Base-by-base conservation (phyloP, 2,888 invertebrate genomes). In the Invenusta paracnida region DNA sequence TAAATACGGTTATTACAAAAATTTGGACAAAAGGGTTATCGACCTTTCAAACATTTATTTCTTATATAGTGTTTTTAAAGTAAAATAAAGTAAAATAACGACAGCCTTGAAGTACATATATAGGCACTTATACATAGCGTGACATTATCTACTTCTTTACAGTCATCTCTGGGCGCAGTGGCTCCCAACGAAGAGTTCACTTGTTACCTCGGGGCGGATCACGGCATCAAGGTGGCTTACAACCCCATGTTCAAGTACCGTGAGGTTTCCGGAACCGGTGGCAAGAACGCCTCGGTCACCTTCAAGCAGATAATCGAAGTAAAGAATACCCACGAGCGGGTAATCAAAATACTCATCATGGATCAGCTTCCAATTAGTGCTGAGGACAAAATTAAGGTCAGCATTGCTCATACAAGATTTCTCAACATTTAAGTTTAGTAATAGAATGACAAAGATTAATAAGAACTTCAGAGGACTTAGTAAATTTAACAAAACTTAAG, bases 341-440 rank as follows among this genome's bases (percentile, higher is more conserved):
- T 88, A 5, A 89, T 91, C 25, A 89, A 89, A 29, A 88, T 92
- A 29, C 88, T 89, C 1, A 88, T 92, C 0, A 89, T 89, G 67
- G 92, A 92, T 87, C 91, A 91, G 83, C 89, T 92, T 67, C 92
- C 92, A 0, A 89, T 89, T 30, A 90, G 90, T 30, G 88, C 88
- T 17, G 92, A 92, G 86, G 92, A 92, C 17, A 91, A 91, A 87
- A 90, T 92, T 81, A 92, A 91, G 90, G 92, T 92, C 13, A 48
- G 5, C n/a, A n/a, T n/a, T n/a, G n/a, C n/a, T n/a, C n/a, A n/a
- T n/a, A n/a, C n/a, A n/a, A n/a, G n/a, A n/a, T n/a, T n/a, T n/a
- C n/a, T n/a, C n/a, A n/a, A n/a, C n/a, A n/a, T n/a, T n/a, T n/a
- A n/a, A n/a, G n/a, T n/a, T n/a, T n/a, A n/a, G n/a, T n/a, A n/a